Base-by-base conservation (phyloP, 1,140 invertebrate genomes). In the Ganaspis sp. region DNA sequence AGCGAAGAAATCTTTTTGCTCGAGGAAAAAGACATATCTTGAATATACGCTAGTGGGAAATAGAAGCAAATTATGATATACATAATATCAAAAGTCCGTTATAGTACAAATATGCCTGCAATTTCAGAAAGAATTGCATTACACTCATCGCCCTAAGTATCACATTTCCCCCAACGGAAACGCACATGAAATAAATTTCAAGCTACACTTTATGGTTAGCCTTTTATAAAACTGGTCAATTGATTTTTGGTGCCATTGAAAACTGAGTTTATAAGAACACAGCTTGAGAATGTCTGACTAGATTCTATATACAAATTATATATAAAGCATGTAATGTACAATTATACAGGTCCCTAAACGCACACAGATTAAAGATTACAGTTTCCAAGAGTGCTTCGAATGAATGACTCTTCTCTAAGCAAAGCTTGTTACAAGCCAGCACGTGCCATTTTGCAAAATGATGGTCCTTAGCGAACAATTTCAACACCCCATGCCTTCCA, bases 371-470 rank as follows among this genome's bases (percentile, higher is more conserved):
- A 29, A 58, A 58, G 54, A 58, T 58, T 58, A 58, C 54, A 58
- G 54, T 58, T 58, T 58, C 54, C 54, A 58, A 58, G 54, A 26
- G 54, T 21, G 53, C 54, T 54, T 54, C 53, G 53, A 54, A 54
- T 54, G 53, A 54, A 54, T 54, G 53, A 54, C 53, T 58, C 54
- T 58, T 58, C 54, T 58, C 54, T 58, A 29, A 8, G 54, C 54
- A 58, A 58, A 58, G 21, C 54, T 58, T 58, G 54, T 58, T 58
- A 58, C 54, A 58, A 58, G 54, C 19, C 54, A 58, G 54, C 54
- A 58, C 54, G 54, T 58, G 54, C 54, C 54, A 58, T 58, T 58
- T 58, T 58, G 54, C 54, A 58, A 26, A 58, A 58, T 58, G 54
- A 58, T 58, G 54, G 54, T 58, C 54, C 54, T 58, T 58, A 58